Percentiles rank a stretch among this genome's conserved stretches.
Evolutionary conservation across 2,797 vertebrate species (phyloP).

Genomic region (Nothura maculosa): DNA sequence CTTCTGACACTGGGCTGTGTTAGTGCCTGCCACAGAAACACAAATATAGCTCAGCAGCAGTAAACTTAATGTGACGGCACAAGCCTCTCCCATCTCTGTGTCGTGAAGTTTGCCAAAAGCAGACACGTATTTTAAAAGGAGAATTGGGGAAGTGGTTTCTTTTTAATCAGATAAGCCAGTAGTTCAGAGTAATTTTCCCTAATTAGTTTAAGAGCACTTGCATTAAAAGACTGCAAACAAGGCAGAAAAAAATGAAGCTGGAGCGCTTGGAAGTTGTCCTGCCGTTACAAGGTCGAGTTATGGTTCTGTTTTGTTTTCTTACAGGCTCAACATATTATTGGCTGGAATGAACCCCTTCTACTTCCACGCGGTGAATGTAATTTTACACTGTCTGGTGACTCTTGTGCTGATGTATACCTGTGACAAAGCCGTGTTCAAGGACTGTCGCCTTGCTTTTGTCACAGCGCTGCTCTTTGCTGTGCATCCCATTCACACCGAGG

Average conservation of each 20-base stretch:
- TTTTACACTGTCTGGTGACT: slow-evolving; percentile 90
- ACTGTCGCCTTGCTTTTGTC: slow-evolving; percentile 86
- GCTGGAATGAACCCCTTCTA: slow-evolving; percentile 92
- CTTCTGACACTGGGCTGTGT: background rate
- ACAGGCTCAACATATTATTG: slow-evolving; percentile 91
- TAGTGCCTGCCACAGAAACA: background rate
- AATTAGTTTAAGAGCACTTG: background rate
- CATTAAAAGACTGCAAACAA: background rate
- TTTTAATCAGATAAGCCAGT: background rate
- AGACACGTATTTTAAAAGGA: background rate
- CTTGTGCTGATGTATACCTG: slow-evolving; percentile 92
- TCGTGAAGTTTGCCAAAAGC: background rate
- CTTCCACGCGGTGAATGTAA: slow-evolving; percentile 92
- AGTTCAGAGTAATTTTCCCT: background rate
- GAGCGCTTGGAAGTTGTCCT: background rate
- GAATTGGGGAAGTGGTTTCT: background rate
- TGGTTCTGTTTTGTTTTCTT: slow-evolving; percentile 27
- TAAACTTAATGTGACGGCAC: background rate
- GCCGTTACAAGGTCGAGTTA: background rate
- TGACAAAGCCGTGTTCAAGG: slow-evolving; percentile 87
- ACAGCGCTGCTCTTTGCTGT: slow-evolving; percentile 92
- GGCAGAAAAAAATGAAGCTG: background rate
- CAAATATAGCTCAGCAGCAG: background rate
- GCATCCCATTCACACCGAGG: slow-evolving; percentile 96
- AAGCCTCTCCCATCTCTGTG: background rate